Conservation (phyloP, 2,888 invertebrate species). For the Torymus aiolomorphi region DNA sequence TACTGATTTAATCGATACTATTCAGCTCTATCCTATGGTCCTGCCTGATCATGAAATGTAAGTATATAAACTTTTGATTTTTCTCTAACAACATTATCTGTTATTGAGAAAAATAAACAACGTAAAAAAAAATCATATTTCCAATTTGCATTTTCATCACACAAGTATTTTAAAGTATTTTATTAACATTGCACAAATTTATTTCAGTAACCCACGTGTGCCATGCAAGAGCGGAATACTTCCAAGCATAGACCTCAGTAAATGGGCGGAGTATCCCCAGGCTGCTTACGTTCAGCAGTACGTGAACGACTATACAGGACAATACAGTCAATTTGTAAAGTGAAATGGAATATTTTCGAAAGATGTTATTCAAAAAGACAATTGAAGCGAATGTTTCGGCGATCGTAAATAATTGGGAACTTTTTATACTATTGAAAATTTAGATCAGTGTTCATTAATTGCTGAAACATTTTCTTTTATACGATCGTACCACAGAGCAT, state of each 20-base stretch:
- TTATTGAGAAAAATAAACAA: no score
- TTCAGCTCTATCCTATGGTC: conserved; percentile 94
- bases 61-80: conserved; percentile 63
- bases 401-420: neutral
- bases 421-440: conserved; percentile 7
- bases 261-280: conserved; percentile 89
- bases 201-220: conserved; percentile 90
- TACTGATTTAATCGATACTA: conserved; percentile 92
- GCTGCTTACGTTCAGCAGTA: conserved; percentile 62
- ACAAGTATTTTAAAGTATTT: no score
- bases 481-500: conserved; percentile 32
- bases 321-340: conserved; percentile 50
- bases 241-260: conserved; percentile 90
- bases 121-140: no score
- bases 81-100: no score
- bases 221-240: conserved; percentile 93
- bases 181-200: no score
- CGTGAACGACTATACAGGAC: conserved; percentile 36
- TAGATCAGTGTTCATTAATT: conserved; percentile 1
- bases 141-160: no score
- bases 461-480: conserved; percentile 22
- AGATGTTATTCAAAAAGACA: conserved; percentile 18
- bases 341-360: conserved; percentile 3
- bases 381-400: conserved; percentile 12
- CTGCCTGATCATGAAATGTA: conserved; percentile 95